Conservation (phyloP, 1,140 invertebrate genomes). For the Magallana gigas region DNA sequence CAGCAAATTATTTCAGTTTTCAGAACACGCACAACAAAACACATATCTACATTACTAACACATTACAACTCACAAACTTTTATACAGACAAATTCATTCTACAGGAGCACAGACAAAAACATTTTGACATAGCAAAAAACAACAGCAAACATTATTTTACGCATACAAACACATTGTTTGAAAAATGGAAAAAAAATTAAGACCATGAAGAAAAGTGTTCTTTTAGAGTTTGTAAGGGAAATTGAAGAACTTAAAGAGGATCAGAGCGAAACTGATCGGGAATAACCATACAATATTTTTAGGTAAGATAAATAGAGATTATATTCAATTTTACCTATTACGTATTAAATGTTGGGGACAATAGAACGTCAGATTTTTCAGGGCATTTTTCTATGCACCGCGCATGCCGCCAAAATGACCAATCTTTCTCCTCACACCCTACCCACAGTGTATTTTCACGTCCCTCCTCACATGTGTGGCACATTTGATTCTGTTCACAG, state of each 20-base stretch:
- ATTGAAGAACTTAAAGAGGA: background rate
- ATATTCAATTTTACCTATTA: background rate
- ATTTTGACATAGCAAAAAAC: background rate
- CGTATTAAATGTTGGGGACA: background rate
- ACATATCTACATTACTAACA: background rate
- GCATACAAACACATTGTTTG: background rate
- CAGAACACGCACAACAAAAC: too few species aligned
- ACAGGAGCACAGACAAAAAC: constrained; percentile 3
- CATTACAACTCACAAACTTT: background rate
- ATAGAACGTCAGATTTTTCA: background rate
- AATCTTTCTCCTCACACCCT: background rate
- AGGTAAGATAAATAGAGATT: background rate
- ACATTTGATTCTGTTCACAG: too few species aligned
- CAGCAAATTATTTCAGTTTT: too few species aligned
- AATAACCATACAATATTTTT: background rate
- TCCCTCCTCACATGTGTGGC: background rate
- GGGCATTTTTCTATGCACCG: background rate
- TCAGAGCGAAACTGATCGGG: background rate
- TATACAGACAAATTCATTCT: background rate
- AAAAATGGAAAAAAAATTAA: background rate
- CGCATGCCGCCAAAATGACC: background rate
- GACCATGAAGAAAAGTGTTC: too few species aligned
- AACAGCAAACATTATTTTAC: background rate
- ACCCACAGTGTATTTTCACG: background rate
- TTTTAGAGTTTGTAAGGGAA: too few species aligned